Base-by-base conservation (phyloP, 2,113 vertebrate genomes). In the Platycercus adscitus region DNA sequence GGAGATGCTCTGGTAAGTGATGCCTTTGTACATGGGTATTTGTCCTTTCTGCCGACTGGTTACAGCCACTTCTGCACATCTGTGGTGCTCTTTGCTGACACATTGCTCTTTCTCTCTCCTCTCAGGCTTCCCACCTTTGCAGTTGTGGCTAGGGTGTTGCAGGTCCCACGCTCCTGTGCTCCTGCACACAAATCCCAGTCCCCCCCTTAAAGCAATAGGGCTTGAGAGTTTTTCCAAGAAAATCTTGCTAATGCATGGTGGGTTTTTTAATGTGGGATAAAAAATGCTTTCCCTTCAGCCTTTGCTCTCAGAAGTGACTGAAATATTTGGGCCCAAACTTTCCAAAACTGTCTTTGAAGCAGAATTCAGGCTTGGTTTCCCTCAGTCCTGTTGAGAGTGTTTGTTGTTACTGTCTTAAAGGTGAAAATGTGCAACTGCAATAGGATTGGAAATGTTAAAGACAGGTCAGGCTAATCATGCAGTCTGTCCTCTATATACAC, bases 21-120 rank as follows among this genome's bases (percentile, higher is more conserved):
- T 0, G 5, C 10, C 26, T 77, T 47, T 31, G 6, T 25, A 3
- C 1, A 0, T 43, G 29, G 9, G 7, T 81, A 5, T 75, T 91
- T 73, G 46, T 96, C 60, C 64, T 73, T 33, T 81, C 73, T 75
- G 28, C 19, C 25, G 2, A 1, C 91, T 39, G 39, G 37, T 37
- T 79, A 39, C 47, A 86, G 58, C 7, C 3, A 4, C 29, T 89
- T 85, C 61, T 79, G 18, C 20, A 18, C 8, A 6, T 29, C 66
- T 84, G 12, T 17, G 87, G 28, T 3, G 5, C 29, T 72, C 52
- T 79, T 89, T 31, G 4, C 41, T 11, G 1, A 56, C 13, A n/a
- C 1, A 1, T 71, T 81, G 28, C 55, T 76, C 0, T 49, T 50
- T 76, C 0, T 49, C 3, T 60, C 15, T 17, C 3, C n/a, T 66